Evolutionary conservation across 1,140 invertebrate species (phyloP).

Genomic region (Coptotermes formosanus): DNA sequence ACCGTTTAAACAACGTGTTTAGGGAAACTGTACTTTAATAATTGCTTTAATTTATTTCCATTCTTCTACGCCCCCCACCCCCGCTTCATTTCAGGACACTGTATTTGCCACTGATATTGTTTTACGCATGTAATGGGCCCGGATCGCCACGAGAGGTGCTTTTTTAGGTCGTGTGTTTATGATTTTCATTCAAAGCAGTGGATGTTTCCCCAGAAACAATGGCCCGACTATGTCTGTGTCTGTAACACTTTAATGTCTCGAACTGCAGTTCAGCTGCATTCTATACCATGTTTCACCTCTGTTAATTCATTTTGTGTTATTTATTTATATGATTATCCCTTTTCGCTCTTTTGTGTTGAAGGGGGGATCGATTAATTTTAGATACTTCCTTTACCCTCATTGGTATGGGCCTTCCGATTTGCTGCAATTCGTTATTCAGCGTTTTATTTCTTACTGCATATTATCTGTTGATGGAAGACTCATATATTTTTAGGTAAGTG

Average conservation of each 20-base stretch:
- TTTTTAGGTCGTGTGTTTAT: too few species aligned
- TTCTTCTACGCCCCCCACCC: too few species aligned
- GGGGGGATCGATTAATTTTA: not conserved
- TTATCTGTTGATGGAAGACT: not conserved
- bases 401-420: not conserved
- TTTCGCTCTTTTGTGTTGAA: not conserved
- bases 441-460: not conserved
- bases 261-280: not conserved
- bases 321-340: not conserved
- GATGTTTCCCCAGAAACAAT: not conserved
- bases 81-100: too few species aligned
- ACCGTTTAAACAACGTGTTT: too few species aligned
- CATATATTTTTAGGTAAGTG: not conserved
- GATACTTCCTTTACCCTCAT: not conserved
- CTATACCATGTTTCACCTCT: not conserved
- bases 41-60: too few species aligned
- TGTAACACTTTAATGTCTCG: not conserved
- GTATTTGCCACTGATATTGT: too few species aligned
- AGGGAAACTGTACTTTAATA: too few species aligned
- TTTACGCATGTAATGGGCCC: too few species aligned
- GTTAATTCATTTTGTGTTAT: not conserved
- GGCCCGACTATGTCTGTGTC: too few species aligned
- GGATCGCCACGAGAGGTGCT: too few species aligned
- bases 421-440: not conserved
- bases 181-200: too few species aligned